phyloP scores from a whole-genome alignment of 2,888 invertebrate species.

The Ctena decussata region DNA sequence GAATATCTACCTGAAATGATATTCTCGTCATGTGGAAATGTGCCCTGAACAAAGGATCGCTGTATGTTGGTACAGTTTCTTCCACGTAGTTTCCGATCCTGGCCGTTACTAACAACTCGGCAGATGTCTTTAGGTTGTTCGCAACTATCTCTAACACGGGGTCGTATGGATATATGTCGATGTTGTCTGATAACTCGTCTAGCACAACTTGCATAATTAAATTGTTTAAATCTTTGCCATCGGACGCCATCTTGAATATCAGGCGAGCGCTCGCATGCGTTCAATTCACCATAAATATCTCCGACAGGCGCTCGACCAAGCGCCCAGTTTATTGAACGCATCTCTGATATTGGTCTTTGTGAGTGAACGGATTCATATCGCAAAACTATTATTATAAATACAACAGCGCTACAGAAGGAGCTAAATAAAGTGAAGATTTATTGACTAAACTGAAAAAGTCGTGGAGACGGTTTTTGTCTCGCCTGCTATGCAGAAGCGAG shows the following conservation, averaged over 20 bases:
- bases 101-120: not conserved
- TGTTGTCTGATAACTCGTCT: conserved; percentile 9
- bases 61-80: conserved; percentile 33
- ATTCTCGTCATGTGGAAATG: conserved; percentile 33
- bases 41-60: conserved; percentile 36
- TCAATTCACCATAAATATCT: too few relatives aligned
- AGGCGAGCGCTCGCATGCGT: conserved; percentile 9
- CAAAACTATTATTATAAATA: too few relatives aligned
- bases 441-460: too few relatives aligned
- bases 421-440: too few relatives aligned
- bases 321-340: conserved; percentile 7
- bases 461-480: too few relatives aligned
- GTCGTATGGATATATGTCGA: not conserved
- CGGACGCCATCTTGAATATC: conserved; percentile 13
- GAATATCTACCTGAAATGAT: conserved; percentile 39
- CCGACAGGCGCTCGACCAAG: not conserved
- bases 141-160: not conserved
- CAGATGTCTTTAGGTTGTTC: not conserved
- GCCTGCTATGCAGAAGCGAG: too few relatives aligned
- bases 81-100: conserved; percentile 28
- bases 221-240: not conserved
- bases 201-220: not conserved
- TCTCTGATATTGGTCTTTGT: too few relatives aligned
- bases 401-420: too few relatives aligned
- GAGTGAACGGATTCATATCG: too few relatives aligned